A percentile compares a stretch with the other conserved stretches of the same genome.
phyloP scores from a whole-genome alignment of 1,140 invertebrate genomes.

The Ridgeia piscesae region DNA sequence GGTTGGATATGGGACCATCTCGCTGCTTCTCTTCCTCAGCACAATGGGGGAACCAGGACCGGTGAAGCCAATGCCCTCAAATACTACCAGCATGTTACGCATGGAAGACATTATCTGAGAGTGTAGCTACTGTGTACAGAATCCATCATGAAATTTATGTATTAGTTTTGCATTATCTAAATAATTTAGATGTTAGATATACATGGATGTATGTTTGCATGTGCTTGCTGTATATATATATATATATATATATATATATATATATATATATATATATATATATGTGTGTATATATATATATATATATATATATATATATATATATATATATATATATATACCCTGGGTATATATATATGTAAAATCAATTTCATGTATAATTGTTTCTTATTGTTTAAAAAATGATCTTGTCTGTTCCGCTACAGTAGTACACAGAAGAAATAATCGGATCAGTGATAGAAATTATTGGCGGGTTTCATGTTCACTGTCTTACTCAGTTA shows the following conservation, averaged over 20 bases:
- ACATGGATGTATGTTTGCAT: not conserved
- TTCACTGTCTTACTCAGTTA: no score
- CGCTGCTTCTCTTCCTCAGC: constrained; percentile 49
- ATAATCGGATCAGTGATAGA: no score
- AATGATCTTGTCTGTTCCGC: not conserved
- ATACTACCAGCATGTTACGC: not conserved
- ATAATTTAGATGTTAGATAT: not conserved
- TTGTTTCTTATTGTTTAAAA: not conserved
- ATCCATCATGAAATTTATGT: not conserved
- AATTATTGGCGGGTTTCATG: no score
- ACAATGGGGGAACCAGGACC: not conserved
- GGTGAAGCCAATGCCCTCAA: not conserved
- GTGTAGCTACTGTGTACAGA: not conserved
- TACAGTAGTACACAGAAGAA: no score
- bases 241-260: not conserved
- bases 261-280: not conserved
- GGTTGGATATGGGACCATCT: constrained; percentile 60
- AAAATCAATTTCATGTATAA: not conserved
- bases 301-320: not conserved
- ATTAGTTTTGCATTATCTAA: no score
- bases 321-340: not conserved
- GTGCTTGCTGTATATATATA: not conserved
- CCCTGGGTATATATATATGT: not conserved
- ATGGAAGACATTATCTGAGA: not conserved
- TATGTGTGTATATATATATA: not conserved